Evolutionary conservation across 1,140 invertebrate genomes (phyloP), one percentile per base, ranked within the genome.

Genomic region (Adoxophyes honmai): DNA sequence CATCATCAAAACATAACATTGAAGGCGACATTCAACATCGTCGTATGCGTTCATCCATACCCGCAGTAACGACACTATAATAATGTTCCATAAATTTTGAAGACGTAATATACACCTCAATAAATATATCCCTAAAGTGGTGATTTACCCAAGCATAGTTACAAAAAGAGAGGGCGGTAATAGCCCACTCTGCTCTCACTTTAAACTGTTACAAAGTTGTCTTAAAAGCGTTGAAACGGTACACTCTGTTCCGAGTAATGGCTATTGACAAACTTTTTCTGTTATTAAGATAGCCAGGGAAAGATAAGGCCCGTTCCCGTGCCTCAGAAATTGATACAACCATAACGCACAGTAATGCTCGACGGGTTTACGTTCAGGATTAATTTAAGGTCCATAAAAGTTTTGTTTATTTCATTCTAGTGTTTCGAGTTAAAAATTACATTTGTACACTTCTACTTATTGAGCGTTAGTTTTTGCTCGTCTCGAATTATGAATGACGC

Each of bases 21-120:
- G 68, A 76, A 75, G 74, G 73, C 73, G 73, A 79, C 71, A 79
- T 79, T 77, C 80, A n/a, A 78, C 75, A 59, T 44, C 59, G 39
- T 28, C n/a, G 16, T n/a, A 16, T 7, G 18, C n/a, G 5, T 48
- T 18, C 42, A 11, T 28, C 18, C 9, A 48, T 18, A 6, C n/a
- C 42, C 21, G 1, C 11, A 33, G 21, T 64, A 64, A 59, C 51
- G 54, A 64, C 57, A 51, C 62, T 3, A 35, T 59, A 64, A 59
- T 59, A 28, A 57, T 51, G 54, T 60, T 28, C 39, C 59, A 56
- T 56, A 56, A 56, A 56, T 56, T 55, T 56, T 48, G 34, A 44
- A 56, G 37, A 56, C 28, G 14, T 42, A 37, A 39, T 34, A 56
- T 56, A 56, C 53, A 59, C 52, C 54, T 54, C 59, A 54, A 38